Evolutionary conservation across 1,140 invertebrate genomes (phyloP).

Genomic region (Vollenhovia emeryi): DNA sequence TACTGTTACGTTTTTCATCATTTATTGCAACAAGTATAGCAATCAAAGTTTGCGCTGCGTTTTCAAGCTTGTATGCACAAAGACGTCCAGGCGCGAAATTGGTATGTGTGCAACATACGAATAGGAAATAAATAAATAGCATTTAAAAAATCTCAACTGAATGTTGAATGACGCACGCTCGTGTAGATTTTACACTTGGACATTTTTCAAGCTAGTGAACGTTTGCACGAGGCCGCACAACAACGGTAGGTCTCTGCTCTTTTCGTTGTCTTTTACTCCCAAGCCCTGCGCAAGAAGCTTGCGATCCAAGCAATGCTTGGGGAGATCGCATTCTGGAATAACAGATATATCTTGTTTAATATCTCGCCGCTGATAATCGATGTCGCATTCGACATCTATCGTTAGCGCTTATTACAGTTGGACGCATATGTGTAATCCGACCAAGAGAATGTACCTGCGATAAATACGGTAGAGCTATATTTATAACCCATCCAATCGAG

Average conservation of each 20-base stretch:
- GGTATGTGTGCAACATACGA: background rate
- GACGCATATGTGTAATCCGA: background rate
- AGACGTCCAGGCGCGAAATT: constrained; percentile 1
- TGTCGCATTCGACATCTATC: background rate
- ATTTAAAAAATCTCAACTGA: constrained; percentile 33
- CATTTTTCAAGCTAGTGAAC: constrained; percentile 76
- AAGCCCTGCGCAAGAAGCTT: constrained; percentile 79
- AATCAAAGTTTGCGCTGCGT: background rate
- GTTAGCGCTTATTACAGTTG: background rate
- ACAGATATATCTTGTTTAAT: background rate
- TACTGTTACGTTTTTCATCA: background rate
- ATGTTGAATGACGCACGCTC: constrained; percentile 2
- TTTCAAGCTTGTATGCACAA: constrained; percentile 12
- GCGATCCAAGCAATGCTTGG: constrained; percentile 80
- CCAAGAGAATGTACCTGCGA: constrained; percentile 77
- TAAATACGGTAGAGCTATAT: constrained; percentile 81
- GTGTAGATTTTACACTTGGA: constrained; percentile 38
- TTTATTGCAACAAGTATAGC: background rate
- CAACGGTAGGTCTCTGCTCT: constrained; percentile 79
- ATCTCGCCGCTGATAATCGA: background rate
- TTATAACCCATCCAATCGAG: constrained; percentile 85
- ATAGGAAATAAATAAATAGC: constrained; percentile 35
- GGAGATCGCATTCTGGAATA: constrained; percentile 82
- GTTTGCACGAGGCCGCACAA: constrained; percentile 80
- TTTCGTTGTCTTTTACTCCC: constrained; percentile 79